Percentiles rank a stretch among this genome's conserved stretches.
phyloP scores from a whole-genome alignment of 1,140 invertebrate genomes.

The Eciton burchellii region DNA sequence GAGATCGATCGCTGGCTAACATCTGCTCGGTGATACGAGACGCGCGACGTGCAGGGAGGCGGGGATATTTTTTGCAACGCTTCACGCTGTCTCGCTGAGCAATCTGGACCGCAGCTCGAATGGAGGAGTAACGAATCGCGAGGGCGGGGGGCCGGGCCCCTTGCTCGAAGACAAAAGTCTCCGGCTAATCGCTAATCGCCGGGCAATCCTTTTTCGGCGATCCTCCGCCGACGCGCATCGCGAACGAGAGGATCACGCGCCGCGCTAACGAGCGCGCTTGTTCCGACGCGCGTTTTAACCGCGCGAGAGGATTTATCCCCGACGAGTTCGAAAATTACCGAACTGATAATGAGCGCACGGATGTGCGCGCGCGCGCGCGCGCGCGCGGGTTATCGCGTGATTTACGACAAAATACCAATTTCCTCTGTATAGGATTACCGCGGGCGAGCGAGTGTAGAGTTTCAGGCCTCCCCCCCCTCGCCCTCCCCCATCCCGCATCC shows the following conservation, averaged over 20 bases:
- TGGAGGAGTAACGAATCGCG: no score
- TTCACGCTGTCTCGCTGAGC: neutral
- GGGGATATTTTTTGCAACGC: neutral
- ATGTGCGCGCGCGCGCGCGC: neutral
- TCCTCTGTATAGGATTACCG: constrained; percentile 60
- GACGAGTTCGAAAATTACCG: constrained; percentile 69
- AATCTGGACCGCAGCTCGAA: no score
- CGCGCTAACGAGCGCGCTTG: constrained; percentile 57
- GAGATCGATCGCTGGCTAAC: constrained; percentile 12
- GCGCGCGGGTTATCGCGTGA: constrained; percentile 43
- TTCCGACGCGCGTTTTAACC: constrained; percentile 31
- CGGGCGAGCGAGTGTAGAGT: constrained; percentile 24
- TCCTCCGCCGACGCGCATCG: no score
- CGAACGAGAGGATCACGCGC: constrained; percentile 26
- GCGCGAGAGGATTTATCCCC: constrained; percentile 15
- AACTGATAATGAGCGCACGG: constrained; percentile 64
- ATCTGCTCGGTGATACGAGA: neutral
- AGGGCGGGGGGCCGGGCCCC: no score
- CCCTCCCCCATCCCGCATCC: no score
- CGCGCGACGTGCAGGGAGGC: neutral
- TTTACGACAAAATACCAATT: constrained; percentile 67
- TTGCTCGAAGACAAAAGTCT: no score
- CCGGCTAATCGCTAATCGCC: no score
- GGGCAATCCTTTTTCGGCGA: no score
- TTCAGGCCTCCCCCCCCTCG: neutral